Evolutionary conservation across 2,888 invertebrate genomes (phyloP).

Genomic region (Eupithecia tripunctaria): DNA sequence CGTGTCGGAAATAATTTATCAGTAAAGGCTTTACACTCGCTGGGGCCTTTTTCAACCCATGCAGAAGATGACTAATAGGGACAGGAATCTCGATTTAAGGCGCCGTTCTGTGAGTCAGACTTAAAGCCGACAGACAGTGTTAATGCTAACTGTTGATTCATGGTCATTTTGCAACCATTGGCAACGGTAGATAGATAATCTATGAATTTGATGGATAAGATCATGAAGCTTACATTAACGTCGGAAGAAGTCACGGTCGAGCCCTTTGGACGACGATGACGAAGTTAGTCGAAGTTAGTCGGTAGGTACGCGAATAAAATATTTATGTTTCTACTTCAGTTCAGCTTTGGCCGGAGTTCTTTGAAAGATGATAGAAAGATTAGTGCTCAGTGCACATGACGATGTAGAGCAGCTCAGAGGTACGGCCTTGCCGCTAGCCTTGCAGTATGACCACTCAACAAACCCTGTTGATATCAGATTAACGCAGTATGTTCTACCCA

Average conservation of each 20-base stretch:
- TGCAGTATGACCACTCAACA: not conserved
- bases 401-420: not conserved
- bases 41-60: constrained; percentile 31
- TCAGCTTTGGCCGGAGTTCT: not conserved
- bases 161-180: constrained; percentile 23
- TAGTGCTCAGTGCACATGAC: too few relatives aligned
- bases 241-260: not conserved
- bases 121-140: constrained; percentile 47
- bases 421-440: not conserved
- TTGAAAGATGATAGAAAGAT: not conserved
- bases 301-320: not conserved
- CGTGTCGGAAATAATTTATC: not conserved
- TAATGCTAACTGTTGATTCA: constrained; percentile 40
- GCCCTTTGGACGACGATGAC: not conserved
- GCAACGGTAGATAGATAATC: constrained; percentile 1
- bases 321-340: not conserved
- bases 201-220: not conserved
- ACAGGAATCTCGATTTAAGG: constrained; percentile 52
- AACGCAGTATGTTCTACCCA: not conserved
- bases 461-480: not conserved
- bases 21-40: not conserved
- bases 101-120: constrained; percentile 54
- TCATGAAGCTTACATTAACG: not conserved
- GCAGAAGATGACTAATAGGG: constrained; percentile 54
- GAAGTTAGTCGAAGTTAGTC: too few relatives aligned